A percentile compares a stretch with the other conserved stretches of the same genome.
phyloP scores from a whole-genome alignment of 2,113 vertebrate species.

The Pseudonaja textilis region DNA sequence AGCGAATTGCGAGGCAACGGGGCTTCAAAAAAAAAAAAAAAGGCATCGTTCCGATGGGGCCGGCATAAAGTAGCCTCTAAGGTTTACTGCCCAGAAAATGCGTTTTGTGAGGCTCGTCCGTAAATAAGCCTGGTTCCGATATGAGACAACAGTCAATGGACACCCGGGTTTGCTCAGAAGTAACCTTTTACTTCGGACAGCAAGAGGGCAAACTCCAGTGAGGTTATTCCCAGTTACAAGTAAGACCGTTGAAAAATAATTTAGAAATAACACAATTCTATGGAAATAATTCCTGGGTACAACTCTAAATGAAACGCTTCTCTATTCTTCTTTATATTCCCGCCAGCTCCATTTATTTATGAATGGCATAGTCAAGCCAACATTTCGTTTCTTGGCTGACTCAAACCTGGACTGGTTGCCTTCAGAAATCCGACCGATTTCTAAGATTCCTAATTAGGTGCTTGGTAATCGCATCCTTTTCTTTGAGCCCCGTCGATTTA shows the following conservation, averaged over 20 bases:
- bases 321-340: neutral
- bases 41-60: neutral
- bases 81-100: neutral
- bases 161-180: neutral
- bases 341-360: neutral
- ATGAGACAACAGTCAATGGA: neutral
- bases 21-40: too few relatives aligned
- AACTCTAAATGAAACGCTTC: neutral
- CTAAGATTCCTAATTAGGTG: neutral
- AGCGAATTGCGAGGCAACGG: neutral
- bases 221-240: neutral
- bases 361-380: neutral
- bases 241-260: neutral
- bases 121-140: neutral
- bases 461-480: neutral
- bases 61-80: neutral
- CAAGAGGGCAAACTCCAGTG: neutral
- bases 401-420: neutral
- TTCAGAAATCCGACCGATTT: neutral
- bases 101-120: neutral
- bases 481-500: neutral
- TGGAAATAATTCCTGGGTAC: neutral
- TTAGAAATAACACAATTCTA: neutral
- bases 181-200: neutral
- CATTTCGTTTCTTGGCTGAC: neutral